phyloP scores from a whole-genome alignment of 1,140 invertebrate species.

The Episyrphus balteatus region DNA sequence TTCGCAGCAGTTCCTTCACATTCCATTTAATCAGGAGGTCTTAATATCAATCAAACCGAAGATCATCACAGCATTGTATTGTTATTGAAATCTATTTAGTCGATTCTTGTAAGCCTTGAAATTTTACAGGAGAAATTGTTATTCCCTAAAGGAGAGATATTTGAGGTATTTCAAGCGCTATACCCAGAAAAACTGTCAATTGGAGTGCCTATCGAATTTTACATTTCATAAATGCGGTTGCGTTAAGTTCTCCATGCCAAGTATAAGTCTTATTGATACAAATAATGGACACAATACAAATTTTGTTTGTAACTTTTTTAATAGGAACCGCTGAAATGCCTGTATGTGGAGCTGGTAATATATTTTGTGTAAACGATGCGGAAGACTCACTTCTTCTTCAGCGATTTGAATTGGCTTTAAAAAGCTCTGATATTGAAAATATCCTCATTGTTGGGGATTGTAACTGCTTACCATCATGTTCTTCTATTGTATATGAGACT shows the following conservation, averaged over 20 bases:
- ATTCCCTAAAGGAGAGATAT: constrained; percentile 43
- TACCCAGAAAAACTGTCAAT: constrained; percentile 52
- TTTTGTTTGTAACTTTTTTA: too few relatives aligned
- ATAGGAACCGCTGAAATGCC: constrained; percentile 34
- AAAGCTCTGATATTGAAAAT: constrained; percentile 18
- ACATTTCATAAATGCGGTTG: constrained; percentile 46
- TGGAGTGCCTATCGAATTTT: constrained; percentile 54
- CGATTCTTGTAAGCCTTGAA: too few relatives aligned
- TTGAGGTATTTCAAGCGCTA: constrained; percentile 53
- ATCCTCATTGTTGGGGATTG: constrained; percentile 34
- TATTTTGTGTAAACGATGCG: constrained; percentile 33
- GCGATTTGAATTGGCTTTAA: constrained; percentile 26
- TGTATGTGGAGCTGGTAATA: constrained; percentile 36
- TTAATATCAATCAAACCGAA: background rate
- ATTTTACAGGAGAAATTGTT: constrained; percentile 44
- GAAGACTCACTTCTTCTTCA: constrained; percentile 29
- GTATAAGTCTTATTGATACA: too few relatives aligned
- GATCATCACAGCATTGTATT: too few relatives aligned
- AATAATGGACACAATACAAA: too few relatives aligned
- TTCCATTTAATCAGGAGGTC: background rate
- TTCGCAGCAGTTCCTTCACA: background rate
- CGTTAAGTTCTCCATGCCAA: constrained; percentile 53
- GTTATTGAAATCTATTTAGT: too few relatives aligned
- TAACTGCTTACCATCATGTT: constrained; percentile 48
- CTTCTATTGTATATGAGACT: constrained; percentile 44